A percentile compares a stretch with the other conserved stretches of the same genome.
Evolutionary conservation across 1,140 invertebrate genomes (phyloP).

Genomic region (Diuraphis noxia): DNA sequence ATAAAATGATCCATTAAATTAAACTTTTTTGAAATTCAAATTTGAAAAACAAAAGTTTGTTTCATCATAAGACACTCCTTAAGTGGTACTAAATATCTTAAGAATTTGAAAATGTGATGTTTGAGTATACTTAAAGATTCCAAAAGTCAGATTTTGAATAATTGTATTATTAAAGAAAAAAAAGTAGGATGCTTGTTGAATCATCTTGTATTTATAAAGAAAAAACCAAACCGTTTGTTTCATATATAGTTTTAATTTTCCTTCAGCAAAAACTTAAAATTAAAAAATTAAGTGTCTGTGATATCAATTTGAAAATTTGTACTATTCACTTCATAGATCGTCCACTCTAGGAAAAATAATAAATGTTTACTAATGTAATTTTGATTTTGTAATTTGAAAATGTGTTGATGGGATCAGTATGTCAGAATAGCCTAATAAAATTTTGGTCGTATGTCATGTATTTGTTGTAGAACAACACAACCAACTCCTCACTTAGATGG

Average conservation of each 20-base stretch:
- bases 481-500: conserved; percentile 65
- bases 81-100: no score
- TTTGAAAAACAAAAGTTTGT: no score
- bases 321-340: conserved; percentile 27
- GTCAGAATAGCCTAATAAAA: conserved; percentile 52
- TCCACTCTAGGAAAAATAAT: neutral
- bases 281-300: neutral
- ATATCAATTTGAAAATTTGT: neutral
- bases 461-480: conserved; percentile 65
- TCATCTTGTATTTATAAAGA: no score
- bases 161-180: no score
- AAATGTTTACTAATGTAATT: conserved; percentile 44
- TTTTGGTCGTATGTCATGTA: conserved; percentile 57
- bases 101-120: no score
- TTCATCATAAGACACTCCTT: no score
- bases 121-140: no score
- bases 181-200: no score
- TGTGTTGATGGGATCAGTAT: conserved; percentile 49
- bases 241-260: neutral
- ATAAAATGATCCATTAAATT: no score
- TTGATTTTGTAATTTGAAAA: conserved; percentile 49
- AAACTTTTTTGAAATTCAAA: no score
- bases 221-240: neutral
- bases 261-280: neutral
- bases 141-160: no score